These are phyloP conservation scores for Sebastes steindachneri DNA, from an alignment of 2,797 vertebrate genomes.

Conservation along the genomic window DNA sequence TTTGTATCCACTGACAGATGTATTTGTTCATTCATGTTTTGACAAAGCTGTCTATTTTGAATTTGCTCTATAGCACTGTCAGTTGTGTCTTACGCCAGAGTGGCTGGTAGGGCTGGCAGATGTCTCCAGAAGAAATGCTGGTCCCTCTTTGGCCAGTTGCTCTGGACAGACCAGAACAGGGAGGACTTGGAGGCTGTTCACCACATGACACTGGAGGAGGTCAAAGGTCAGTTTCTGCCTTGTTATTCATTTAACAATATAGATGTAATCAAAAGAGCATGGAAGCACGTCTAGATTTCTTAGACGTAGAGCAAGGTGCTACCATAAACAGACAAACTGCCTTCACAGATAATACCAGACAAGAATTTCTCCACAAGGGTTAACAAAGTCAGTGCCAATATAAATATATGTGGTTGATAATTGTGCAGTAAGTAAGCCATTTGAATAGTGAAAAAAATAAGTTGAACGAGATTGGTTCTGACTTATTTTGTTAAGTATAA, in stretches of 20 bases:
- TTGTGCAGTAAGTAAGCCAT: not conserved
- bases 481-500: not conserved
- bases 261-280: not conserved
- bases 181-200: conserved; percentile 13
- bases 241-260: not conserved
- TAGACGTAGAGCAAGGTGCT: not conserved
- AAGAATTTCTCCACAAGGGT: not conserved
- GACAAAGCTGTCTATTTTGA: not conserved
- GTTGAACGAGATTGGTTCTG: not conserved
- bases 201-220: conserved; percentile 40
- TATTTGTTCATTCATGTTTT: not conserved
- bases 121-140: conserved; percentile 18
- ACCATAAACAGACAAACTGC: not conserved
- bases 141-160: conserved; percentile 12
- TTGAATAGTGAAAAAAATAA: not conserved
- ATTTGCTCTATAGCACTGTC: not conserved
- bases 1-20: not conserved
- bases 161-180: not conserved
- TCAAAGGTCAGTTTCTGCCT: conserved; percentile 42
- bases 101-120: conserved; percentile 15
- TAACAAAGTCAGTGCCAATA: not conserved
- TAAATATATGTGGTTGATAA: not conserved
- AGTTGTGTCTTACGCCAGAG: conserved; percentile 55
- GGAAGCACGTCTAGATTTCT: not conserved
- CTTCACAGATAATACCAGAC: not conserved